A percentile compares a stretch with the other conserved stretches of the same genome.
These are phyloP conservation scores for Sardina pilchardus DNA, from an alignment of 2,113 vertebrate species.

Conservation along the genomic window DNA sequence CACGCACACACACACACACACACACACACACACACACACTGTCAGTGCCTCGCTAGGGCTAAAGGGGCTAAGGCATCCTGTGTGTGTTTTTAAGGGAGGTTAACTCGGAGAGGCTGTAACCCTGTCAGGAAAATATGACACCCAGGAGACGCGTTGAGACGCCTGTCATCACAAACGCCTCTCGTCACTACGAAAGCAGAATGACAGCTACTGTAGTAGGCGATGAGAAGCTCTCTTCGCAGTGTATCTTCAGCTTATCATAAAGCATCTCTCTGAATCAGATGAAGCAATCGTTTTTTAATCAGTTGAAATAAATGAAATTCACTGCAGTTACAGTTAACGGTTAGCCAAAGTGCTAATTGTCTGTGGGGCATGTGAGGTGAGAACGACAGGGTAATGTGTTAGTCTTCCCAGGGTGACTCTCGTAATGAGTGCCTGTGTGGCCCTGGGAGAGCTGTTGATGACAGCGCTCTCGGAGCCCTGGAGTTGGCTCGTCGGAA, in stretches of 20 bases:
- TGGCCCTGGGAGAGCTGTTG: neutral
- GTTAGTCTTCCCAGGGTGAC: neutral
- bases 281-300: too few species aligned
- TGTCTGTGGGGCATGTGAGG: neutral
- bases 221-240: neutral
- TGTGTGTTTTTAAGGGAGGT: neutral
- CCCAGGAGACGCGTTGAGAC: neutral
- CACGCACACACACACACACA: too few species aligned
- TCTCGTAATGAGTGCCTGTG: neutral
- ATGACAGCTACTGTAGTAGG: neutral
- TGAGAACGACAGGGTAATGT: neutral
- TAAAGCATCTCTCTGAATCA: neutral
- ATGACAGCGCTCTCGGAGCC: neutral
- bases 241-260: too few species aligned
- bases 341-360: neutral
- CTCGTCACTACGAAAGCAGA: neutral
- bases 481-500: neutral
- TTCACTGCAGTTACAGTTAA: too few species aligned
- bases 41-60: neutral
- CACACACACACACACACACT: too few species aligned
- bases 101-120: neutral
- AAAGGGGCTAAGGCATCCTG: neutral
- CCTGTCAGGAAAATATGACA: constrained; percentile 7
- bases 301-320: neutral
- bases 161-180: neutral